Percentiles rank a stretch among this genome's conserved stretches.
Evolutionary conservation across 2,888 invertebrate species (phyloP).

Genomic region (Tineola bisselliella): DNA sequence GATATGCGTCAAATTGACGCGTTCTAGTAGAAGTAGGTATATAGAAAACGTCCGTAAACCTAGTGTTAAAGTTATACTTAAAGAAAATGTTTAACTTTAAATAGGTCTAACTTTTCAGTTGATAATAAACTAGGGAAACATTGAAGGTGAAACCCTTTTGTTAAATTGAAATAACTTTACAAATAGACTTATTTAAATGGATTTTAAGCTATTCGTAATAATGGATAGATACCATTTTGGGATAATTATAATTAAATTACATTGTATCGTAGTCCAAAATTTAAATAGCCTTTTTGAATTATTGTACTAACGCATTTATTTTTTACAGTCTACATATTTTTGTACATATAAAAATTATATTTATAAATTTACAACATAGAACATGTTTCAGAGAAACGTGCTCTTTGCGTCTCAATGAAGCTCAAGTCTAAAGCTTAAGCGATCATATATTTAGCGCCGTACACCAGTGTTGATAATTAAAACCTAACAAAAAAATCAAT

Average conservation of each 20-base stretch:
- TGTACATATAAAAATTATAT: no score
- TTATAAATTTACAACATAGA: no score
- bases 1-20: no score
- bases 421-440: background rate
- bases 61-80: no score
- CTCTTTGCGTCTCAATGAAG: no score
- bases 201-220: background rate
- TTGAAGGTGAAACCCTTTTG: background rate
- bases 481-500: background rate
- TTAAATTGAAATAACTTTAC: background rate
- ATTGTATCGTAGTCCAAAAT: background rate
- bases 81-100: no score
- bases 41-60: no score
- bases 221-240: background rate
- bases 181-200: background rate
- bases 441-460: background rate
- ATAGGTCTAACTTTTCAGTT: no score
- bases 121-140: background rate
- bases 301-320: no score
- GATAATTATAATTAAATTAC: background rate
- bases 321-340: no score
- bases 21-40: no score
- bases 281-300: background rate
- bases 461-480: background rate
- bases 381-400: no score